A percentile compares a stretch with the other conserved stretches of the same genome.
Conservation (phyloP, 2,797 vertebrate genomes). For the Thamnophis elegans region DNA sequence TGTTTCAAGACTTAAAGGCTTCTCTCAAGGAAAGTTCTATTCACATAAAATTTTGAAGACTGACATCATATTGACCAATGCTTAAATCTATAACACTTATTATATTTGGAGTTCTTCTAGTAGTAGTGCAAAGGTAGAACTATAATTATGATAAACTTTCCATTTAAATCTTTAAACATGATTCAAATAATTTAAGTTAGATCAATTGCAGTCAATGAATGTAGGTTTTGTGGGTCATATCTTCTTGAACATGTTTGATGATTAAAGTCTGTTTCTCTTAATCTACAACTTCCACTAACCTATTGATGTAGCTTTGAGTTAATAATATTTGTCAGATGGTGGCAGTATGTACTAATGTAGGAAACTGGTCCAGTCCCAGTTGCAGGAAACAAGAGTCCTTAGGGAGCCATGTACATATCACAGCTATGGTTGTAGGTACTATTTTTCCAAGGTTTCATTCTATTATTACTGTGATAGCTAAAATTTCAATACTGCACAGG, state of each 20-base stretch:
- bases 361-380: neutral
- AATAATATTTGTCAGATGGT: neutral
- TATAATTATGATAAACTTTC: neutral
- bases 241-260: neutral
- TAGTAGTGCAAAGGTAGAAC: neutral
- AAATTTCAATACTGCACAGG: neutral
- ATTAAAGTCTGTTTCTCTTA: neutral
- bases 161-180: neutral
- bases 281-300: neutral
- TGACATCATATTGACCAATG: neutral
- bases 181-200: neutral
- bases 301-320: neutral
- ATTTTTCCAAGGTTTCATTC: neutral
- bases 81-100: neutral
- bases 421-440: neutral
- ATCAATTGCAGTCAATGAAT: neutral
- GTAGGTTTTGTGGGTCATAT: neutral
- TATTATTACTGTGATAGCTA: neutral
- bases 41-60: neutral
- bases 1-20: neutral
- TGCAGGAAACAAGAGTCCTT: neutral
- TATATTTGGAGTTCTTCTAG: neutral
- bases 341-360: neutral
- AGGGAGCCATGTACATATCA: neutral
- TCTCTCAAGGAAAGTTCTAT: neutral